phyloP scores from a whole-genome alignment of 2,888 invertebrate genomes.

The Zaprionus lineosus region DNA sequence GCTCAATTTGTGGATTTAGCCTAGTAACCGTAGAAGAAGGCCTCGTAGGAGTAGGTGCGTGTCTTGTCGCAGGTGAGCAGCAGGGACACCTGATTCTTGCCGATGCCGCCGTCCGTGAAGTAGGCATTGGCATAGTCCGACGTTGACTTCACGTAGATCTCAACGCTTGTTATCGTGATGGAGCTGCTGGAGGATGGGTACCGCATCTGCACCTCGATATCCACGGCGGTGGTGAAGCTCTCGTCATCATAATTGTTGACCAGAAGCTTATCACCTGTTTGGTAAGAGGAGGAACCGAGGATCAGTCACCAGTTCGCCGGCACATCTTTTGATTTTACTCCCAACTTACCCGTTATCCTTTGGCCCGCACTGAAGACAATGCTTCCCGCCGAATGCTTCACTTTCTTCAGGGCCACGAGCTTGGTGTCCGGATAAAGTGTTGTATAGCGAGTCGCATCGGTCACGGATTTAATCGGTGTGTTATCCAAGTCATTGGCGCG shows the following conservation, averaged over 20 bases:
- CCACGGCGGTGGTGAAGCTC: constrained; percentile 64
- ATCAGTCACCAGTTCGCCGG: background rate
- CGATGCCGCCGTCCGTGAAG: constrained; percentile 74
- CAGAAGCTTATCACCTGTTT: constrained; percentile 75
- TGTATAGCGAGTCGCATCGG: constrained; percentile 62
- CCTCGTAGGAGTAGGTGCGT: constrained; percentile 71
- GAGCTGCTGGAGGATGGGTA: constrained; percentile 61
- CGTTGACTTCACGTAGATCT: constrained; percentile 74
- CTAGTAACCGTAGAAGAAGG: constrained; percentile 81
- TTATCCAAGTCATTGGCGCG: constrained; percentile 64
- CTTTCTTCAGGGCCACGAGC: constrained; percentile 62
- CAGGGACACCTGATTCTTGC: constrained; percentile 59
- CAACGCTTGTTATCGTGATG: constrained; percentile 69
- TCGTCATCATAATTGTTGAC: constrained; percentile 67
- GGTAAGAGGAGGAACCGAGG: background rate
- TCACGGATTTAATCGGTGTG: constrained; percentile 70
- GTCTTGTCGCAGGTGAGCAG: constrained; percentile 74
- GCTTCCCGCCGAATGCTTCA: constrained; percentile 78
- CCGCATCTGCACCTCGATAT: constrained; percentile 69
- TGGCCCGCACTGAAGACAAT: constrained; percentile 73
- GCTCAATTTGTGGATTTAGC: constrained; percentile 19
- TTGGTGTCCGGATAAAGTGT: constrained; percentile 49
- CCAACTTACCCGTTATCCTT: constrained; percentile 70
- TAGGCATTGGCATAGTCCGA: constrained; percentile 65
- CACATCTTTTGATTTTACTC: background rate